Base-by-base conservation (phyloP, 2,888 invertebrate genomes). In the Yponomeuta cagnagella region DNA sequence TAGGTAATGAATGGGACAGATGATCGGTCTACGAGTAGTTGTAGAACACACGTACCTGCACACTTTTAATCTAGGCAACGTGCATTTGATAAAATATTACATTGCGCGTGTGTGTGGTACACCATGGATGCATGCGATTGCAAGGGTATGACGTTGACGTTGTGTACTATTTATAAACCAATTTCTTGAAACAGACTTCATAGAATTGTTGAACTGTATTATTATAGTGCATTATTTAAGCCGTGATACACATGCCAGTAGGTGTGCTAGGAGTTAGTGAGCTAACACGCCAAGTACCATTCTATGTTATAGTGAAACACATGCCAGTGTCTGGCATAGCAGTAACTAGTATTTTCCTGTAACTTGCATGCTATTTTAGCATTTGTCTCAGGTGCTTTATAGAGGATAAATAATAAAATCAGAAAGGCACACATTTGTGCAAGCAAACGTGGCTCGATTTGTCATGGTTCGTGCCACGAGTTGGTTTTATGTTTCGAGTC, bases 1-100 rank as follows among this genome's bases (percentile, higher is more conserved):
- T 70, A 33, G 31, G 68, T 70, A 48, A 12, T 63, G 37, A 63
- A 58, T 58, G 15, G 52, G 48, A 31, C 30, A 63, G 48, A 71
- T 65, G 65, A 65, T 65, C 52, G 65, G 33, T 43, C 0, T 43
- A 43, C 6, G 43, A 5, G 43, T 43, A 43, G 43, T 65, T 31
- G 65, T 65, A 10, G 33, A 33, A 65, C 10, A 65, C 10, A 31
- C 64, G 64, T 64, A 30, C 52, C 4, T 52, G 4, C 10, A 58
- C 52, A 15, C 12, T 3, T 15, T 23, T 12, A 58, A 15, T 12
- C 15, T 58, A 15, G 15, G 15, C 15, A 58, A 58, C 52, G 52
- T 58, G 52, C 52, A 15, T 58, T 58, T 58, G 52, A 58, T 58
- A 58, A 58, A 58, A 58, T 58, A 58, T 58, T 58, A 12, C 52